phyloP scores from a whole-genome alignment of 2,797 vertebrate genomes.

The Pogoniulus pusillus region DNA sequence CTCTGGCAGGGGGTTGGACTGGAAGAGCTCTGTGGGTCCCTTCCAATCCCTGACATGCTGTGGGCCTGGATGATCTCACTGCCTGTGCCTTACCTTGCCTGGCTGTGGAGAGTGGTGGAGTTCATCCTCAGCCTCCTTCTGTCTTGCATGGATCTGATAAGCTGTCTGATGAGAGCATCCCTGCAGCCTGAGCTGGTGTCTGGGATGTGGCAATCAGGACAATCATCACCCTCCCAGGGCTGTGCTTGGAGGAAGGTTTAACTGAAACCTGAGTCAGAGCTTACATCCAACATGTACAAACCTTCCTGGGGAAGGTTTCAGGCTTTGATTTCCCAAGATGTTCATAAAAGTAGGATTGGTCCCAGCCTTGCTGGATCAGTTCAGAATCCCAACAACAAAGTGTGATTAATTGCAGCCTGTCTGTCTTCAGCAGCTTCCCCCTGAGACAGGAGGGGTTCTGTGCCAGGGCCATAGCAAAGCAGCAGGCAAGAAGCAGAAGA shows the following conservation, averaged over 20 bases:
- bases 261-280: slow-evolving; percentile 36
- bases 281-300: neutral
- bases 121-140: neutral
- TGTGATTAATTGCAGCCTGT: neutral
- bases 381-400: neutral
- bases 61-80: neutral
- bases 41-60: too few relatives aligned
- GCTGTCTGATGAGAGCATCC: neutral
- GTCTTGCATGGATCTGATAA: neutral
- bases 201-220: slow-evolving; percentile 26
- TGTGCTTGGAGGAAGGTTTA: neutral
- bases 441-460: neutral
- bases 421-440: neutral
- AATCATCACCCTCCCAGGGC: neutral
- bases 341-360: slow-evolving; percentile 25
- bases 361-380: neutral
- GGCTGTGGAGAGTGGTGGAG: neutral
- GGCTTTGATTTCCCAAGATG: slow-evolving; percentile 13
- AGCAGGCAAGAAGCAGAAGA: neutral
- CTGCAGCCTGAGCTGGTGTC: neutral
- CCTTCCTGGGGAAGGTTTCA: neutral
- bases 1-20: too few relatives aligned
- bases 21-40: too few relatives aligned
- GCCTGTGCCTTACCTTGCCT: neutral
- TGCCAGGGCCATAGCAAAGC: neutral